These are phyloP conservation scores for Coleophora deauratella DNA, from an alignment of 2,888 invertebrate genomes.

Conservation along the genomic window DNA sequence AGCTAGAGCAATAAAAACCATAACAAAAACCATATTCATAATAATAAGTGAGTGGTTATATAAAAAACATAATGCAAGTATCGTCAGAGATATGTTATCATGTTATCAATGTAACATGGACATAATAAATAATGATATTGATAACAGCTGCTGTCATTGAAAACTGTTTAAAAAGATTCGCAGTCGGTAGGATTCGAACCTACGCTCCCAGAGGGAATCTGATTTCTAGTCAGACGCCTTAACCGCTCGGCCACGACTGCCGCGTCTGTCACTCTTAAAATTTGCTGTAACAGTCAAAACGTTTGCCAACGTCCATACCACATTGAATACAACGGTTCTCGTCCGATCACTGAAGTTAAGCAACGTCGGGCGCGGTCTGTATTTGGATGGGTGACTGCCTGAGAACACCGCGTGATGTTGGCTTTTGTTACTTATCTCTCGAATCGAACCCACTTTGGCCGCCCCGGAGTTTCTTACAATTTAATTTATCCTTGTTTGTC, in stretches of 20 bases:
- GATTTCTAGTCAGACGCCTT: conserved; percentile 93
- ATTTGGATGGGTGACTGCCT: conserved; percentile 48
- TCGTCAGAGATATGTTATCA: too few species aligned
- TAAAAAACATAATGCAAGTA: too few species aligned
- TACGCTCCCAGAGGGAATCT: conserved; percentile 87
- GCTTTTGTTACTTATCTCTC: conserved; percentile 23
- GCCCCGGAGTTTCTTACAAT: too few species aligned
- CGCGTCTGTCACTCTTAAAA: conserved; percentile 9
- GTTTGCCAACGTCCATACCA: conserved; percentile 31
- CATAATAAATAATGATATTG: neutral
- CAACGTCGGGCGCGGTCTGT: conserved; percentile 47
- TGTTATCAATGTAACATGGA: too few species aligned
- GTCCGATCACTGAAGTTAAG: conserved; percentile 65
- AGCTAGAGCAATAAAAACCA: too few species aligned
- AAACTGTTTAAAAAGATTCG: conserved; percentile 42
- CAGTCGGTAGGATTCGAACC: conserved; percentile 91
- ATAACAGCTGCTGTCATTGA: conserved; percentile 1
- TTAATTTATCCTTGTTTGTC: too few species aligned
- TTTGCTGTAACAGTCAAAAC: conserved; percentile 9
- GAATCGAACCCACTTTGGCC: too few species aligned
- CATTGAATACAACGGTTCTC: conserved; percentile 51
- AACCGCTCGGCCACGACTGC: conserved; percentile 92
- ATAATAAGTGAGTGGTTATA: too few species aligned
- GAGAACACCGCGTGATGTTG: conserved; percentile 37
- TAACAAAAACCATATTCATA: too few species aligned